Base-by-base conservation (phyloP, 2,113 vertebrate genomes). In the Jacana jacana region DNA sequence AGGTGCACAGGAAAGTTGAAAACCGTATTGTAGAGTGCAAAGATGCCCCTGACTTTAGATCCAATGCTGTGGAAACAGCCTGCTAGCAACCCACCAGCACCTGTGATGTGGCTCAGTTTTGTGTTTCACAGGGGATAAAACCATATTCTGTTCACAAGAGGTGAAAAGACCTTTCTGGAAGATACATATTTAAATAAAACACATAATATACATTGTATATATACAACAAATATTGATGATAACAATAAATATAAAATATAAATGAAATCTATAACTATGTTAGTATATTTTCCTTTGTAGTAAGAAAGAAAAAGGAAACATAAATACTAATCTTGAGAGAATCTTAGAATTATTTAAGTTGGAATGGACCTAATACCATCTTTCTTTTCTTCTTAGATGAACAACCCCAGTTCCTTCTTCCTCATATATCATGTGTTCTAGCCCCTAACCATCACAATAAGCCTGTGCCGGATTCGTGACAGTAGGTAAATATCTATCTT, bases 381-480 rank as follows among this genome's bases (percentile, higher is more conserved):
- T 76, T 27, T 37, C 17, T 72, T 68, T 35, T 61, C 20, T 40
- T 54, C 13, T 71, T 24, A 42, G 19, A 19, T 46, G 44, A 87
- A 60, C 42, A 89, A 65, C 60, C 17, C 9, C 30, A 17, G 4
- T 7, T 81, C 22, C 18, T 18, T 58, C 24, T 64, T 80, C 16
- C n/a, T 68, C 20, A 25, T 19, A 8, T 7, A 39, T 19, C 11
- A 66, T 0, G 4, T n/a, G 11, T 17, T 77, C 40, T 64, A 8
- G 6, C 9, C 24, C 22, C 5, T 65, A 57, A 64, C 16, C 16
- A 40, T 3, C 2, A 3, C 3, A 17, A 37, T 61, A 46, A 82
- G 14, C 20, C 4, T 13, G 27, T 0, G 0, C 27, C 11, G 13
- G 51, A 39, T 51, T 71, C 0, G 0, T 52, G 52, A 30, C 40